These are phyloP conservation scores for Bursaphelenchus okinawaensis DNA, from an alignment of 2,888 invertebrate species.

Conservation along the genomic window DNA sequence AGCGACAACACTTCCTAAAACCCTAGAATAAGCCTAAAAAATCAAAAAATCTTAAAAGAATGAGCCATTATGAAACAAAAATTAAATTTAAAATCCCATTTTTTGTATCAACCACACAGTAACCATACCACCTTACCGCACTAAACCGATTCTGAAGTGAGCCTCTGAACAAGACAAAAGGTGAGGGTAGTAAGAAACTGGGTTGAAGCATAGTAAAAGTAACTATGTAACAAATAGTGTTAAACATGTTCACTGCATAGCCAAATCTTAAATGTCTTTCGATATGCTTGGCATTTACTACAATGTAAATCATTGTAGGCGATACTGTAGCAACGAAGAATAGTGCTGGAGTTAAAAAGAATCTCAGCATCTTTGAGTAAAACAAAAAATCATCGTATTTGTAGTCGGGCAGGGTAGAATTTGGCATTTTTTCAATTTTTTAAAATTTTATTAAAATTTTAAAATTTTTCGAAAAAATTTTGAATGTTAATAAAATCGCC, in stretches of 20 bases:
- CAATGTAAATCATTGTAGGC: neutral
- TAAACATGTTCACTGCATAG: conserved; percentile 4
- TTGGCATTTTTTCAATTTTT: too few species aligned
- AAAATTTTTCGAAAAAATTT: too few species aligned
- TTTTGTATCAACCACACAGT: too few species aligned
- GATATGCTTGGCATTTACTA: neutral
- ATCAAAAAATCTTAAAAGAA: too few species aligned
- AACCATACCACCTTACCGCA: neutral
- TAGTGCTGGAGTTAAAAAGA: neutral
- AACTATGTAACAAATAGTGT: conserved; percentile 4
- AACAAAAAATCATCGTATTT: neutral
- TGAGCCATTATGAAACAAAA: too few species aligned
- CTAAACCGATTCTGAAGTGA: conserved; percentile 9
- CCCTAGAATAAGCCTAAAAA: too few species aligned
- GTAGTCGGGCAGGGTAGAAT: neutral
- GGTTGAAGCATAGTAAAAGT: conserved; percentile 9
- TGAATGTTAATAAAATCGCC: too few species aligned
- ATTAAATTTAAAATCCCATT: too few species aligned
- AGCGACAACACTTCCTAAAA: too few species aligned
- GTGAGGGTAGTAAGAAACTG: conserved; percentile 1
- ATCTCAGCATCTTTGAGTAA: neutral
- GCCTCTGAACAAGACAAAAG: conserved; percentile 9
- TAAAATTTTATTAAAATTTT: too few species aligned
- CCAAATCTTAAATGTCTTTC: neutral
- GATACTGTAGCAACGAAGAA: neutral